phyloP scores from a whole-genome alignment of 2,888 invertebrate genomes.

The Gasteruption jaculator region DNA sequence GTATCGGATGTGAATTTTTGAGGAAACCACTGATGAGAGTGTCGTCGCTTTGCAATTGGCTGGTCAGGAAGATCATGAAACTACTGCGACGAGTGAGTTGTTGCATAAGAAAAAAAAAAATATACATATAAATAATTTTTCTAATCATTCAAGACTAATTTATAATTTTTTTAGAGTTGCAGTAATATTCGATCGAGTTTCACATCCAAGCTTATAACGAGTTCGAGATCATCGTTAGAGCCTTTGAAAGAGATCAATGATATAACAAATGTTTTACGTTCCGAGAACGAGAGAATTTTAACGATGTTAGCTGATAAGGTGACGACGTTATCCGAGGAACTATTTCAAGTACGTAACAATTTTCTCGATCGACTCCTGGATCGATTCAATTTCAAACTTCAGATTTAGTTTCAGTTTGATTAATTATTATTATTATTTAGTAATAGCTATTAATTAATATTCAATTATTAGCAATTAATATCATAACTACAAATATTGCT shows the following conservation, averaged over 20 bases:
- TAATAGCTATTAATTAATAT: too few relatives aligned
- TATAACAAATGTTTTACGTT: constrained; percentile 22
- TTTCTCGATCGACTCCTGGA: too few relatives aligned
- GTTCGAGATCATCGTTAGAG: background rate
- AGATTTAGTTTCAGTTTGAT: too few relatives aligned
- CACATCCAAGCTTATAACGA: too few relatives aligned
- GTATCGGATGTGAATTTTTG: too few relatives aligned
- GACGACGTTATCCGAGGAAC: constrained; percentile 26
- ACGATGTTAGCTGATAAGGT: constrained; percentile 28
- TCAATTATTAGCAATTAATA: too few relatives aligned
- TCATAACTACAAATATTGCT: too few relatives aligned
- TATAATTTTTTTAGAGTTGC: constrained; percentile 26
- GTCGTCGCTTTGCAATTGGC: constrained; percentile 28
- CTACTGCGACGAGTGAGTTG: constrained; percentile 28
- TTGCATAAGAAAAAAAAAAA: background rate
- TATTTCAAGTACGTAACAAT: constrained; percentile 27
- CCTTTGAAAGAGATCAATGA: constrained; percentile 19
- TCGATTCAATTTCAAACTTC: too few relatives aligned
- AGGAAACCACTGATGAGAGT: constrained; percentile 21
- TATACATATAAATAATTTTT: too few relatives aligned
- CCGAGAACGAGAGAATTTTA: constrained; percentile 28
- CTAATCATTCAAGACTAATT: too few relatives aligned
- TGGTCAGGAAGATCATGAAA: constrained; percentile 27
- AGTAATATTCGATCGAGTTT: constrained; percentile 14
- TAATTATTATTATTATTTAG: too few relatives aligned